Conservation (phyloP, 2,888 invertebrate species). For the Chymomyza procnemis region DNA sequence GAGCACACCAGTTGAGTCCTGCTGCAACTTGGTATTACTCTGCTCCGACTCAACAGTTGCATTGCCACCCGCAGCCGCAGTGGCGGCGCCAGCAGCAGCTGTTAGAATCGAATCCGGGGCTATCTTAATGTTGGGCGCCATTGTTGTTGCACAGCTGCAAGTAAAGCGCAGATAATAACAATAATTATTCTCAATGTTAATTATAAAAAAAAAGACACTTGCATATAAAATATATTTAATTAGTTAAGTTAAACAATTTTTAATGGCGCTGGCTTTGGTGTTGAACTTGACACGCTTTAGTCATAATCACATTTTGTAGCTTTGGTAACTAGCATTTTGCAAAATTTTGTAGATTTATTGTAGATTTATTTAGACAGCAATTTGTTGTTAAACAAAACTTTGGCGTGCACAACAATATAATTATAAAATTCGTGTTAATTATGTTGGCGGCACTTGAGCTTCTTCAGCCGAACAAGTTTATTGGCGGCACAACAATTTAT, state of each 20-base stretch:
- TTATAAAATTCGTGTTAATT: conserved; percentile 2
- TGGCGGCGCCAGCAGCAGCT: conserved; percentile 49
- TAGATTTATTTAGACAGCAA: not conserved
- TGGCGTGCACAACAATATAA: not conserved
- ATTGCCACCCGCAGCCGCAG: too few species aligned
- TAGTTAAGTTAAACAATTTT: too few species aligned
- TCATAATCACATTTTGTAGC: not conserved
- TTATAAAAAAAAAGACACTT: too few species aligned
- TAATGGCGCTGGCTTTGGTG: not conserved
- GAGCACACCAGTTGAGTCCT: conserved; percentile 81
- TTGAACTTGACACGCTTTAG: conserved; percentile 60
- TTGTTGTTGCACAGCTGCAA: conserved; percentile 70
- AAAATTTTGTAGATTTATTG: not conserved
- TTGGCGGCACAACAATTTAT: too few species aligned
- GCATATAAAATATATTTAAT: not conserved
- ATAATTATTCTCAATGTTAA: conserved; percentile 22
- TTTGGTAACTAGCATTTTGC: too few species aligned
- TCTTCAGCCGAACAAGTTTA: too few species aligned
- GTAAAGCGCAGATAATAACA: too few species aligned
- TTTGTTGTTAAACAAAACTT: not conserved
- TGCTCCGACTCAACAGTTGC: conserved; percentile 59
- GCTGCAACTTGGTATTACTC: conserved; percentile 64
- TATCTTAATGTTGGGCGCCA: conserved; percentile 80
- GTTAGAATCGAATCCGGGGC: conserved; percentile 58
- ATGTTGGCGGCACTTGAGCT: not conserved